phyloP scores from a whole-genome alignment of 1,140 invertebrate species.

The Aphelenchoides avenae region DNA sequence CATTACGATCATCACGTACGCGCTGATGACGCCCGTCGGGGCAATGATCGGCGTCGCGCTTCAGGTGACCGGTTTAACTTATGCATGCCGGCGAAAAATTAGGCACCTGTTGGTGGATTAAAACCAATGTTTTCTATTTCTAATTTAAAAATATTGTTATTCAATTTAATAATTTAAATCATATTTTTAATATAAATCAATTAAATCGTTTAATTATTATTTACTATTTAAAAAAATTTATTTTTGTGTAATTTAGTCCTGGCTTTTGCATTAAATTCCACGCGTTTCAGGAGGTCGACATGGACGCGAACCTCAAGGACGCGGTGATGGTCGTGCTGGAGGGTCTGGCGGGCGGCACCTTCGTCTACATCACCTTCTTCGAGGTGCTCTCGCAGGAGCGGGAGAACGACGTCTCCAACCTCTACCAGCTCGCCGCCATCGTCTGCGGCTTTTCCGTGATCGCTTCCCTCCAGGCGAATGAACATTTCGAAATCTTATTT shows the following conservation, averaged over 20 bases:
- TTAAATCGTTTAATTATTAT: slow-evolving; percentile 14
- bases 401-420: slow-evolving; percentile 43
- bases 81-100: too few relatives aligned
- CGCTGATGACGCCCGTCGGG: slow-evolving; percentile 43
- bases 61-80: too few relatives aligned
- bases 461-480: slow-evolving; percentile 26
- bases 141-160: too few relatives aligned
- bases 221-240: not conserved
- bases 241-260: too few relatives aligned
- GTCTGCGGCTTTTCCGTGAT: slow-evolving; percentile 42
- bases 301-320: slow-evolving; percentile 30
- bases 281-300: slow-evolving; percentile 29
- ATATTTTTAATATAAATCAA: too few relatives aligned
- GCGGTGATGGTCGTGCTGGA: slow-evolving; percentile 40
- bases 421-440: slow-evolving; percentile 41
- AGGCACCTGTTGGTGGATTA: too few relatives aligned
- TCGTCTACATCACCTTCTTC: slow-evolving; percentile 44
- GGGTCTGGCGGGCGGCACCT: slow-evolving; percentile 46
- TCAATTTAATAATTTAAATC: too few relatives aligned
- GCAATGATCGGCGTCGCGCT: slow-evolving; percentile 27
- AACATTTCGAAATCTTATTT: too few relatives aligned
- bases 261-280: too few relatives aligned
- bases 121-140: too few relatives aligned
- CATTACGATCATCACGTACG: slow-evolving; percentile 44
- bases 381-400: too few relatives aligned